These are phyloP conservation scores for Melieria crassipennis DNA, from an alignment of 2,888 invertebrate species.

Conservation along the genomic window DNA sequence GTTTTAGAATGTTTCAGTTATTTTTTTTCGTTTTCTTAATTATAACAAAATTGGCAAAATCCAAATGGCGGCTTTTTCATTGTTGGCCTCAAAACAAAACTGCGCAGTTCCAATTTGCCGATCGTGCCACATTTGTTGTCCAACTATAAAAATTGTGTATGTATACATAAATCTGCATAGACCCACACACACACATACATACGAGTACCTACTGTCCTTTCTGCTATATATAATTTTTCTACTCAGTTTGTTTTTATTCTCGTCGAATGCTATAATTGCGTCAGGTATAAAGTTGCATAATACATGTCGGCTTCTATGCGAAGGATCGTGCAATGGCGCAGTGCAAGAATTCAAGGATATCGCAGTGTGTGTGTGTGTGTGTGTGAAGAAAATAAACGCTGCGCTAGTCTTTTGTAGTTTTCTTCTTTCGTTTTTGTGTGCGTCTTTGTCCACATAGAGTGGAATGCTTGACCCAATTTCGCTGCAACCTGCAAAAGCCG, in stretches of 20 bases:
- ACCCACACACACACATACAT: no score
- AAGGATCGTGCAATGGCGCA: conserved; percentile 45
- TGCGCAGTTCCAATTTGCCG: neutral
- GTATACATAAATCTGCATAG: no score
- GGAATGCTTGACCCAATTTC: no score
- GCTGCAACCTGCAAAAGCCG: no score
- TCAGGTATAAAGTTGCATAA: conserved; percentile 57
- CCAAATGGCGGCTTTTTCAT: conserved; percentile 6
- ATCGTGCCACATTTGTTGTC: neutral
- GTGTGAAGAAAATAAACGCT: no score
- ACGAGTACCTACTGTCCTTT: neutral
- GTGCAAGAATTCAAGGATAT: conserved; percentile 13
- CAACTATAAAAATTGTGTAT: no score
- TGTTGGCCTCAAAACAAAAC: neutral
- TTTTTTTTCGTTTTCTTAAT: neutral
- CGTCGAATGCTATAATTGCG: conserved; percentile 54
- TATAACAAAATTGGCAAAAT: neutral
- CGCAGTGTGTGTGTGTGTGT: no score
- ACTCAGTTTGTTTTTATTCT: neutral
- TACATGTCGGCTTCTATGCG: conserved; percentile 46
- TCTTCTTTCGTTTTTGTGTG: no score
- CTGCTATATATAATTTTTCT: neutral
- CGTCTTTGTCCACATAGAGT: no score
- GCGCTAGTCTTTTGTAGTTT: no score
- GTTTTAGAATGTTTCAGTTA: no score